These are phyloP conservation scores for Erebia palarica DNA, from an alignment of 2,888 invertebrate species.

Conservation along the genomic window DNA sequence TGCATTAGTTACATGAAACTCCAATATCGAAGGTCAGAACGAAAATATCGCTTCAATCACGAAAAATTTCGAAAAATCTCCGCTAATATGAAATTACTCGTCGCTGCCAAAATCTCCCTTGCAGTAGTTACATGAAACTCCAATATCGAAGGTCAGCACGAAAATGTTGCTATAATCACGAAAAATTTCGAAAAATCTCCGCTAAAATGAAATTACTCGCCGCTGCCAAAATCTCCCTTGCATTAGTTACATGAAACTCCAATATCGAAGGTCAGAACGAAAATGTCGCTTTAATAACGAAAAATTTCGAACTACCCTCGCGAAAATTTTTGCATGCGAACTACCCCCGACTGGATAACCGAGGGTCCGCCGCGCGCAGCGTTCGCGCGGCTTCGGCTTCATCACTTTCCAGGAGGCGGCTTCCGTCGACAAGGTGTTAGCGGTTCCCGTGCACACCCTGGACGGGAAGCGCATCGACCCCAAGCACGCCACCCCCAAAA, in stretches of 20 bases:
- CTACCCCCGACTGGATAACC: slow-evolving; percentile 27
- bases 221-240: background rate
- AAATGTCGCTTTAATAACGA: background rate
- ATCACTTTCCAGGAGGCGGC: slow-evolving; percentile 96
- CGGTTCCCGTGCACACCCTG: slow-evolving; percentile 94
- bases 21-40: no score
- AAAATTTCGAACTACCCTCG: background rate
- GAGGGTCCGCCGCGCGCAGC: slow-evolving; percentile 84
- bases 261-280: background rate
- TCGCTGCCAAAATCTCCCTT: no score
- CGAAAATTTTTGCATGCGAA: slow-evolving; percentile 18
- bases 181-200: no score
- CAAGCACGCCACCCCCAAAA: slow-evolving; percentile 96
- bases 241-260: background rate
- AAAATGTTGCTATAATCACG: no score
- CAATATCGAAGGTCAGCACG: no score
- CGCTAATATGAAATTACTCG: no score
- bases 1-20: no score
- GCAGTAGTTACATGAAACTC: no score
- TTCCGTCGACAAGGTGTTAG: slow-evolving; percentile 94
- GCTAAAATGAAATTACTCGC: background rate
- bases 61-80: no score
- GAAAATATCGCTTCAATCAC: no score
- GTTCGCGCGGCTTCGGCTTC: slow-evolving; percentile 96
- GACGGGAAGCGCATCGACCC: slow-evolving; percentile 97